Evolutionary conservation across 2,113 vertebrate species (phyloP).

Genomic region (Rhinogobius similis): DNA sequence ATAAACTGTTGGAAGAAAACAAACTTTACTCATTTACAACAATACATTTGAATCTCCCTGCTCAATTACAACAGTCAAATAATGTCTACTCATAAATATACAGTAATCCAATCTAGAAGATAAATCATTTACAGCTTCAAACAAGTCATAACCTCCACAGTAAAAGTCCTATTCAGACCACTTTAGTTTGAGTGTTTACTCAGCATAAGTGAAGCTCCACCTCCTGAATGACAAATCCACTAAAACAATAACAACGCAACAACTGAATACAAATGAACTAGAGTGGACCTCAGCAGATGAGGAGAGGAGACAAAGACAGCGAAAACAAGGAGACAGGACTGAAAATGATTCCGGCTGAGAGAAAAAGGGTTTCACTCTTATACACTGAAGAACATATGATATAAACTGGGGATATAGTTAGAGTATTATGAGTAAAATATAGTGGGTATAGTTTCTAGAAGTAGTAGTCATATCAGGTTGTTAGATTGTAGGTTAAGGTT

Average conservation of each 20-base stretch:
- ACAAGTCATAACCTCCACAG: not conserved
- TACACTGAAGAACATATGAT: not conserved
- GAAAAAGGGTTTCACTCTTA: not conserved
- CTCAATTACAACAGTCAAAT: no score
- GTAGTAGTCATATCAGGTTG: no score
- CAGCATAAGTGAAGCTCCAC: not conserved
- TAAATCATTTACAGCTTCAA: not conserved
- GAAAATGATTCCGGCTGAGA: not conserved
- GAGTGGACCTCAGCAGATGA: not conserved
- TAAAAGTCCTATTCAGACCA: not conserved
- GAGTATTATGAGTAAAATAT: no score
- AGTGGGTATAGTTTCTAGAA: no score
- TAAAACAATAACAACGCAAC: not conserved
- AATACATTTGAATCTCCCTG: no score
- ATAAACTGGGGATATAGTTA: not conserved
- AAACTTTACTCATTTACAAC: no score
- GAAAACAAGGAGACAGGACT: not conserved
- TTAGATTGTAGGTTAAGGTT: not conserved
- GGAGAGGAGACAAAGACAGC: not conserved
- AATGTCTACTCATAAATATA: no score
- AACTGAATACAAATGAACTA: not conserved
- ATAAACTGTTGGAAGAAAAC: no score
- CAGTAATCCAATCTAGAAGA: not conserved
- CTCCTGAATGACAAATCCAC: constrained; percentile 14
- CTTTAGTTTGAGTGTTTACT: constrained; percentile 13